Conservation (phyloP, 2,888 invertebrate species). For the Acrobasis suavella region DNA sequence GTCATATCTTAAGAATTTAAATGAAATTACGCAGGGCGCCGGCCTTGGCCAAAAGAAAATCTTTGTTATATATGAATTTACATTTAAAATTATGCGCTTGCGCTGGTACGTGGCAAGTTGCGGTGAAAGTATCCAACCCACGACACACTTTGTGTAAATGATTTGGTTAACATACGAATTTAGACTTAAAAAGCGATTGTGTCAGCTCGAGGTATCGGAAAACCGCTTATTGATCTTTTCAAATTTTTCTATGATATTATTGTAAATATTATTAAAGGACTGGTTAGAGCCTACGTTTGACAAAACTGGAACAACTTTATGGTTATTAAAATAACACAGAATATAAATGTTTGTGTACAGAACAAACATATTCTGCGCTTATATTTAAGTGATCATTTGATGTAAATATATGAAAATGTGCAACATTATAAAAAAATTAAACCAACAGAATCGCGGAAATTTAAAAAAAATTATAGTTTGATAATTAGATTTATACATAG, state of each 20-base stretch:
- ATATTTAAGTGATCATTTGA: too few relatives aligned
- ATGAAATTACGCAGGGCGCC: not conserved
- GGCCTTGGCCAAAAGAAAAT: slow-evolving; percentile 16
- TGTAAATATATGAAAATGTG: too few relatives aligned
- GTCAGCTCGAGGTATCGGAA: not conserved
- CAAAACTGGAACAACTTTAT: too few relatives aligned
- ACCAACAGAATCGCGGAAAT: too few relatives aligned
- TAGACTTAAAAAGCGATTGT: slow-evolving; percentile 17
- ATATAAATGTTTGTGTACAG: too few relatives aligned
- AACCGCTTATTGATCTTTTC: not conserved
- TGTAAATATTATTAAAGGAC: not conserved
- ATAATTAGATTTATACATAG: too few relatives aligned
- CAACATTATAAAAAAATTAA: too few relatives aligned
- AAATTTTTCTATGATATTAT: not conserved
- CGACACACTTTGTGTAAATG: slow-evolving; percentile 24
- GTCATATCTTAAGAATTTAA: not conserved
- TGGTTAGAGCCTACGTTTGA: not conserved
- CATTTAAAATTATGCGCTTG: slow-evolving; percentile 14
- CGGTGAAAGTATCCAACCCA: slow-evolving; percentile 25
- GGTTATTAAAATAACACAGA: too few relatives aligned
- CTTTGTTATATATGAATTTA: slow-evolving; percentile 13
- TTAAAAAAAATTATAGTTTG: too few relatives aligned
- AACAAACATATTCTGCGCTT: too few relatives aligned
- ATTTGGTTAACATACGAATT: slow-evolving; percentile 23
- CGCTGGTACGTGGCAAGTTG: slow-evolving; percentile 5